phyloP scores from a whole-genome alignment of 2,797 vertebrate genomes.

The Hybognathus amarus region DNA sequence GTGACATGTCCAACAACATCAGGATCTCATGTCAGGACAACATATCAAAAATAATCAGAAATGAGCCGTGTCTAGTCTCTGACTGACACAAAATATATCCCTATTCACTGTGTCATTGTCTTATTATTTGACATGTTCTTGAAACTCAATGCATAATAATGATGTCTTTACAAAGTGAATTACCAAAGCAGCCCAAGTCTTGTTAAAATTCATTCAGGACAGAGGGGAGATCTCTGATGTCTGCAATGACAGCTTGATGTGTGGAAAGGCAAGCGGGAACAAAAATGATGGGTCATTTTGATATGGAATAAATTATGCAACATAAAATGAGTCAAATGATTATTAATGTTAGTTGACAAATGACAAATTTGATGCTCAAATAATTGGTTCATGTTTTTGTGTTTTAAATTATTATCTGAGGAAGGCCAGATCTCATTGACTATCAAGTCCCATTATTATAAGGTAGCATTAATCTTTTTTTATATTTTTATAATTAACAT shows the following conservation, averaged over 20 bases:
- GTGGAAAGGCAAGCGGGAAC: constrained; percentile 12
- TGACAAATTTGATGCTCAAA: constrained; percentile 6
- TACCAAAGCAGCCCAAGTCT: constrained; percentile 39
- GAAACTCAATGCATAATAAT: constrained; percentile 53
- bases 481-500: not conserved
- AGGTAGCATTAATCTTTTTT: too few species aligned
- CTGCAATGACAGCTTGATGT: constrained; percentile 36
- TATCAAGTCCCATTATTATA: not conserved
- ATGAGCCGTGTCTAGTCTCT: not conserved
- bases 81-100: constrained; percentile 35
- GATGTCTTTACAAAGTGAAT: constrained; percentile 52
- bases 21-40: constrained; percentile 21
- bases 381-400: constrained; percentile 11
- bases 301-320: constrained; percentile 24
- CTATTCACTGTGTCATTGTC: constrained; percentile 19
- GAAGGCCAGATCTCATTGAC: not conserved
- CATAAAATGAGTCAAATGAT: constrained; percentile 15
- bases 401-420: not conserved
- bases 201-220: constrained; percentile 42
- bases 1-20: constrained; percentile 43
- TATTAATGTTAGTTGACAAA: not conserved
- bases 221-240: constrained; percentile 41
- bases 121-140: constrained; percentile 44
- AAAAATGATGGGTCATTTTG: not conserved
- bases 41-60: constrained; percentile 34